Percentiles rank a stretch among this genome's conserved stretches.
These are phyloP conservation scores for Aspidiotus destructor DNA, from an alignment of 2,888 invertebrate species.

Conservation along the genomic window DNA sequence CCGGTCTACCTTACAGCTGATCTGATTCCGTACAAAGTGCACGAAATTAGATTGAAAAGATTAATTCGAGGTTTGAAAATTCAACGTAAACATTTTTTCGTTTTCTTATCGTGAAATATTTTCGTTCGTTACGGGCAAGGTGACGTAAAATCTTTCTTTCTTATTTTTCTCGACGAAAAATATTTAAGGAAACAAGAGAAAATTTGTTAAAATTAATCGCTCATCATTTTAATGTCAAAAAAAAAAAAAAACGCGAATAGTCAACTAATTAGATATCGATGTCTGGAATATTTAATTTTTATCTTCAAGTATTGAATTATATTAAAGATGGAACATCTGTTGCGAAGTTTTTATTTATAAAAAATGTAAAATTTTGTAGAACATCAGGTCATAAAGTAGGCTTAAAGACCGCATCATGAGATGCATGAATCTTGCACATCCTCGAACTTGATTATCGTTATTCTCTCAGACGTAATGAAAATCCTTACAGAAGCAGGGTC, in stretches of 20 bases:
- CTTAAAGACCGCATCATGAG: too few relatives aligned
- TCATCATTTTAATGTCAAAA: background rate
- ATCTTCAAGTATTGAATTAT: too few relatives aligned
- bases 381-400: too few relatives aligned
- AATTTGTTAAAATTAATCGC: background rate
- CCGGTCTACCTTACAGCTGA: background rate
- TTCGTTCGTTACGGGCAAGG: background rate
- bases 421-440: too few relatives aligned
- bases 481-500: too few relatives aligned
- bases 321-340: too few relatives aligned
- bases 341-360: too few relatives aligned
- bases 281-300: too few relatives aligned
- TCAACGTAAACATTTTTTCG: constrained; percentile 4
- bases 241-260: background rate
- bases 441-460: too few relatives aligned
- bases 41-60: constrained; percentile 3
- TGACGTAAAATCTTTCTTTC: background rate
- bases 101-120: background rate
- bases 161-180: background rate
- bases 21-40: background rate
- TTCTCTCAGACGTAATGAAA: too few relatives aligned
- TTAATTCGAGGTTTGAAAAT: constrained; percentile 2
- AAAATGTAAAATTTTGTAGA: too few relatives aligned
- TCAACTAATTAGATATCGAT: background rate
- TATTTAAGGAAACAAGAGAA: background rate